Evolutionary conservation across 2,797 vertebrate species (phyloP).

Genomic region (Ceryle rudis): DNA sequence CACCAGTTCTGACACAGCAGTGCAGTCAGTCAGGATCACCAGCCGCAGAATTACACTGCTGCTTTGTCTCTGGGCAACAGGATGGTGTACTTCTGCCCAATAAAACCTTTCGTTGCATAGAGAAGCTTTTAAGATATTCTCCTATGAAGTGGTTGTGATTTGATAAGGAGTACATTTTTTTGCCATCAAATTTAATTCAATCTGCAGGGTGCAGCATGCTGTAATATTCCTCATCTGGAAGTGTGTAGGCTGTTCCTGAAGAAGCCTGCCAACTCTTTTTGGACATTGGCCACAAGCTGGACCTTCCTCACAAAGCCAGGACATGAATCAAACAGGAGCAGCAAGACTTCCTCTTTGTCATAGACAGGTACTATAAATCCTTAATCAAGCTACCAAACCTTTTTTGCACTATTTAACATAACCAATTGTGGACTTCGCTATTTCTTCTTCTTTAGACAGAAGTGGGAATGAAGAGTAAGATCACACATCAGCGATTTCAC

Average conservation of each 20-base stretch:
- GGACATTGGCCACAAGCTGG: neutral
- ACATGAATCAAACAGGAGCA: neutral
- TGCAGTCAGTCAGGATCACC: neutral
- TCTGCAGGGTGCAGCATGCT: neutral
- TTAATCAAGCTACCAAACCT: neutral
- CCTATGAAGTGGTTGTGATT: neutral
- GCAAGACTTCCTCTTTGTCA: neutral
- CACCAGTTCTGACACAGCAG: accelerated
- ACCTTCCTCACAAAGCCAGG: neutral
- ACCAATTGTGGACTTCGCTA: accelerated
- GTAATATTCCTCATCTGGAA: neutral
- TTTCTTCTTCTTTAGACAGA: neutral
- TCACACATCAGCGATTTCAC: neutral
- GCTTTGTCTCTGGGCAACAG: neutral
- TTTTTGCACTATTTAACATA: neutral
- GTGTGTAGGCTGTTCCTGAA: neutral
- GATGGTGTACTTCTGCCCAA: neutral
- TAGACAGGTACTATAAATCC: neutral
- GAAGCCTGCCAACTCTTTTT: neutral
- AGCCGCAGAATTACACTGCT: neutral
- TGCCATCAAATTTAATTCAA: neutral
- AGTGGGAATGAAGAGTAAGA: neutral
- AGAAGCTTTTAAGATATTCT: neutral
- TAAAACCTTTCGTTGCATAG: neutral
- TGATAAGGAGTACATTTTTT: neutral